These are phyloP conservation scores for Megaceryle alcyon DNA, from an alignment of 2,797 vertebrate genomes.

Conservation along the genomic window DNA sequence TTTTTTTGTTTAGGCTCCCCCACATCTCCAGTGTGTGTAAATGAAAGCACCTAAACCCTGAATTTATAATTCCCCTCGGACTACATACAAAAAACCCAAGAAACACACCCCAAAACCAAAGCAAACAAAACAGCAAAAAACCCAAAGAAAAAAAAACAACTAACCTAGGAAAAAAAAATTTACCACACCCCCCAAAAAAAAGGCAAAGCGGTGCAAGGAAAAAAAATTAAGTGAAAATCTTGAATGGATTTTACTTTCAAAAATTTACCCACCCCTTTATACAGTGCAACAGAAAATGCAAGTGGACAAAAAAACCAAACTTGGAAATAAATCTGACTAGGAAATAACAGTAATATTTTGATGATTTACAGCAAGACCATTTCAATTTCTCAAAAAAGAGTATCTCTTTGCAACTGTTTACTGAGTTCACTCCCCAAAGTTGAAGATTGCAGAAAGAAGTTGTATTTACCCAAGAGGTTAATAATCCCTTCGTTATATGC, in stretches of 20 bases:
- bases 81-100: neutral
- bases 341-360: neutral
- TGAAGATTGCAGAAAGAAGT: neutral
- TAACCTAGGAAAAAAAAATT: too few relatives aligned
- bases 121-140: too few relatives aligned
- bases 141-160: neutral
- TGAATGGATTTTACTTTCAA: neutral
- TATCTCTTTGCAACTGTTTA: neutral
- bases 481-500: conserved; percentile 99
- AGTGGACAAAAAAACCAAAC: neutral
- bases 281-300: neutral
- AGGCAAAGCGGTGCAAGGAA: neutral
- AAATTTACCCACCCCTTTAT: neutral
- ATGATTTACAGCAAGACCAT: neutral
- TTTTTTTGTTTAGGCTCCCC: neutral
- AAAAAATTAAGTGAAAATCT: neutral
- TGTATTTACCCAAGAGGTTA: conserved; percentile 92
- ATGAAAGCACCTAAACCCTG: neutral
- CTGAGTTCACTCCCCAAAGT: neutral
- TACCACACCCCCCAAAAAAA: neutral
- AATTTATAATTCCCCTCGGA: neutral
- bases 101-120: too few relatives aligned
- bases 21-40: neutral
- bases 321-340: neutral
- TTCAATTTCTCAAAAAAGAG: neutral